A percentile compares a stretch with the other conserved stretches of the same genome.
Conservation (phyloP, 2,797 vertebrate genomes). For the Champsocephalus gunnari region DNA sequence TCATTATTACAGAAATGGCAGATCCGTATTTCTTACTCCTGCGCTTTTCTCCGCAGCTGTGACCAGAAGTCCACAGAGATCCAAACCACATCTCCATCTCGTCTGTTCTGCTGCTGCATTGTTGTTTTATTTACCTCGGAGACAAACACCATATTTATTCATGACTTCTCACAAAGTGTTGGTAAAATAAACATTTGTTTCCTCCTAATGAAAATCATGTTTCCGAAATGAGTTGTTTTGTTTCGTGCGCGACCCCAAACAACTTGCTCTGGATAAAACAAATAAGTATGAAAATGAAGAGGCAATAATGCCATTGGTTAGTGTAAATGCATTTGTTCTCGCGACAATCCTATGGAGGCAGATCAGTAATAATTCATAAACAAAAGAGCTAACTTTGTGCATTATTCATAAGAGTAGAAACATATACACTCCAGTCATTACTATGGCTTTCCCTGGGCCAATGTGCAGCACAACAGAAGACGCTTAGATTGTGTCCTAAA, state of each 20-base stretch:
- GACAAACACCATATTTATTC: constrained; percentile 82
- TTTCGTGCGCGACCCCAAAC: constrained; percentile 73
- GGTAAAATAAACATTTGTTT: constrained; percentile 81
- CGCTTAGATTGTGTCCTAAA: constrained; percentile 13
- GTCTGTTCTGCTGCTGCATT: constrained; percentile 68
- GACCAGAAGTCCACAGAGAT: constrained; percentile 77
- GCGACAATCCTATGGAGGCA: constrained; percentile 74
- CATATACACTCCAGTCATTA: constrained; percentile 71
- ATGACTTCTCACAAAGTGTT: constrained; percentile 76
- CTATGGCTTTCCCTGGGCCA: constrained; percentile 43
- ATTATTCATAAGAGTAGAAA: constrained; percentile 83
- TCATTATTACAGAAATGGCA: constrained; percentile 40
- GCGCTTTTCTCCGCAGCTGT: constrained; percentile 38
- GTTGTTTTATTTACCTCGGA: constrained; percentile 82
- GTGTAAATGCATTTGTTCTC: constrained; percentile 79
- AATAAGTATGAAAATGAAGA: constrained; percentile 70
- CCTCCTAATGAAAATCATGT: constrained; percentile 78
- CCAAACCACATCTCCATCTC: constrained; percentile 57
- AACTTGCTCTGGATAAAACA: constrained; percentile 68
- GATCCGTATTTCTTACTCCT: constrained; percentile 18
- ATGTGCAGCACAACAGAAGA: constrained; percentile 33
- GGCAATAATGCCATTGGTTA: constrained; percentile 73
- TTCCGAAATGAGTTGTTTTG: constrained; percentile 79
- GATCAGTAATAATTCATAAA: constrained; percentile 84
- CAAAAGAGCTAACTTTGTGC: constrained; percentile 82